Evolutionary conservation across 37 sponge, comb jelly and placozoan genomes (phyloP), one percentile per base, ranked within the genome.

Genomic region (Oopsacas minuta): DNA sequence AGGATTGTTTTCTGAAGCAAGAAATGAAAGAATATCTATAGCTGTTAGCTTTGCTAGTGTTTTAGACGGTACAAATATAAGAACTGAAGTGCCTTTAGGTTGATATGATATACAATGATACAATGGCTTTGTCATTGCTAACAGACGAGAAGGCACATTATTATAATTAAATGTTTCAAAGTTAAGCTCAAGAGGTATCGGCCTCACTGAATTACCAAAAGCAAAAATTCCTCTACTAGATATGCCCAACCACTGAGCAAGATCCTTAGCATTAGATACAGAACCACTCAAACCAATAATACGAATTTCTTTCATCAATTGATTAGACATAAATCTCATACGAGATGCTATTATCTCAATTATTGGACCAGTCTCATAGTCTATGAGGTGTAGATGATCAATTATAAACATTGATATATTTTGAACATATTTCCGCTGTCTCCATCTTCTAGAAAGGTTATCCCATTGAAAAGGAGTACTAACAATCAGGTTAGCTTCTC

Each of bases 401-500:
- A 87, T 90, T 37, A 98, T 90, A 61, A 98, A 98, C 87, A 98
- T 83, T 36, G 86, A 81, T 34, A 98, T 96, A 86, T 93, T 92
- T 82, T 95, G 96, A 38, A 98, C 96, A 83, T 95, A 90, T 88
- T 95, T 98, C 38, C 99, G 82, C 87, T 98, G 99, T 81, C 95
- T 98, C 99, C 99, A 98, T n/a, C 99, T 86, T 34, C 99, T 86
- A 37, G 95, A 94, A 38, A 98, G 87, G 35, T 93, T 90, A 37
- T 98, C 99, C 99, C 99, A 98, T 46, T 98, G 89, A 81, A 92
- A 94, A 5, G 99, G 96, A 20, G 94, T 95, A 23, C 92, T 90
- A 36, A 98, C 86, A n/a, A 98, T 86, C 34, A 98, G 81, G 82
- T 91, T 91, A 25, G 96, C 94, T 53, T 90, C 94, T 84, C 90